Percentiles rank a stretch among this genome's conserved stretches.
phyloP scores from a whole-genome alignment of 2,113 vertebrate genomes.

The Apodemus sylvaticus region DNA sequence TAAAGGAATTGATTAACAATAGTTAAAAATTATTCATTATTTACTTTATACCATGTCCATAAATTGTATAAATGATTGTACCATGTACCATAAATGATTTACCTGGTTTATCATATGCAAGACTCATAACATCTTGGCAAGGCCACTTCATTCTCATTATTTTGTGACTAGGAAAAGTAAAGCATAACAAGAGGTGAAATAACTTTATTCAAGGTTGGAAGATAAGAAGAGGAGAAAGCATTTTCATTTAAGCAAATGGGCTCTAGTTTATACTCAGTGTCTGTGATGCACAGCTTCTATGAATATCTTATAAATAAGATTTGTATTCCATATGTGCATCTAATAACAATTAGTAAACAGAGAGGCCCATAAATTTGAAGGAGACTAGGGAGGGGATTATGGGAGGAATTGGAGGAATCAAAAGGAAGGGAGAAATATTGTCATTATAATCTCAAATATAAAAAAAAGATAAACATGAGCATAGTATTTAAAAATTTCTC shows the following conservation, averaged over 20 bases:
- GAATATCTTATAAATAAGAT: background rate
- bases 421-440: background rate
- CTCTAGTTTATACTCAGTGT: background rate
- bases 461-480: background rate
- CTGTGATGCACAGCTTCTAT: background rate
- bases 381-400: background rate
- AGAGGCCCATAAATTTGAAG: background rate
- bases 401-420: background rate
- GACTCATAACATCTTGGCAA: background rate
- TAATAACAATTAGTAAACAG: background rate
- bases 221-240: background rate
- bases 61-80: too few species aligned
- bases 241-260: background rate
- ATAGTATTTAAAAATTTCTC: background rate
- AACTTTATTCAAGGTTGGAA: constrained; percentile 37
- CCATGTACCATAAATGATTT: constrained; percentile 53
- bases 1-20: constrained; percentile 40
- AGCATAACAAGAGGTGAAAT: background rate
- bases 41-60: constrained; percentile 43
- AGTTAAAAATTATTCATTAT: constrained; percentile 27
- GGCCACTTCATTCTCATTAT: background rate
- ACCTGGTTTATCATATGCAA: constrained; percentile 22
- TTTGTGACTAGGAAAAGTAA: constrained; percentile 44
- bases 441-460: background rate
- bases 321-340: background rate